Evolutionary conservation across 2,888 invertebrate species (phyloP).

Genomic region (Pediacus dermestoides): DNA sequence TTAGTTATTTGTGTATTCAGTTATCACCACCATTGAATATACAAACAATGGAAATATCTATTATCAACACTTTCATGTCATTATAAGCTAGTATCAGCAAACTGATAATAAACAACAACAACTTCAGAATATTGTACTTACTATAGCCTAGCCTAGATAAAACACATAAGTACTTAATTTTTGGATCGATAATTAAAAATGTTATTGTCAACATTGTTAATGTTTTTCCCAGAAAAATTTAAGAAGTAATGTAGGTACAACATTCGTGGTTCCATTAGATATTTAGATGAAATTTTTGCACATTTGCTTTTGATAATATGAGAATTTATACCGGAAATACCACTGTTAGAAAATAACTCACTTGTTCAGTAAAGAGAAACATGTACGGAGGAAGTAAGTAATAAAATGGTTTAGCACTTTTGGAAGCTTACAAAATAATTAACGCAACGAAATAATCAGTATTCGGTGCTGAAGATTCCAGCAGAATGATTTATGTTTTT

Average conservation of each 20-base stretch:
- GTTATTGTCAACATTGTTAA: too few species aligned
- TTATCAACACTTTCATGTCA: slow-evolving; percentile 41
- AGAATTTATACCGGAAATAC: not conserved
- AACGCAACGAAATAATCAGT: not conserved
- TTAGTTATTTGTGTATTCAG: slow-evolving; percentile 39
- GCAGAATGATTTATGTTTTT: too few species aligned
- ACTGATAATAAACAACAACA: too few species aligned
- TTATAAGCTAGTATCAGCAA: slow-evolving; percentile 18
- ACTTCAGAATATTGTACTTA: too few species aligned
- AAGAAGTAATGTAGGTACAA: too few species aligned
- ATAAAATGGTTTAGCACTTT: not conserved
- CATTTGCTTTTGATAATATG: not conserved
- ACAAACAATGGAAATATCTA: slow-evolving; percentile 40
- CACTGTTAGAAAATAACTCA: not conserved
- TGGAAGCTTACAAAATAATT: not conserved
- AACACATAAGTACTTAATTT: too few species aligned
- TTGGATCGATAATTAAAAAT: too few species aligned
- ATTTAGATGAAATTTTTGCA: too few species aligned
- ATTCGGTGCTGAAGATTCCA: too few species aligned
- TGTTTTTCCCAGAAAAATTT: too few species aligned
- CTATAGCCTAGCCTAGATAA: too few species aligned
- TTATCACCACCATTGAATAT: slow-evolving; percentile 41
- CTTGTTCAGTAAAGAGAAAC: slow-evolving; percentile 1
- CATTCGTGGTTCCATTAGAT: too few species aligned
- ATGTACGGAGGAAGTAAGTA: not conserved